A percentile compares a stretch with the other conserved stretches of the same genome.
Evolutionary conservation across 2,888 invertebrate genomes (phyloP).

Genomic region (Cephonodes hylas): DNA sequence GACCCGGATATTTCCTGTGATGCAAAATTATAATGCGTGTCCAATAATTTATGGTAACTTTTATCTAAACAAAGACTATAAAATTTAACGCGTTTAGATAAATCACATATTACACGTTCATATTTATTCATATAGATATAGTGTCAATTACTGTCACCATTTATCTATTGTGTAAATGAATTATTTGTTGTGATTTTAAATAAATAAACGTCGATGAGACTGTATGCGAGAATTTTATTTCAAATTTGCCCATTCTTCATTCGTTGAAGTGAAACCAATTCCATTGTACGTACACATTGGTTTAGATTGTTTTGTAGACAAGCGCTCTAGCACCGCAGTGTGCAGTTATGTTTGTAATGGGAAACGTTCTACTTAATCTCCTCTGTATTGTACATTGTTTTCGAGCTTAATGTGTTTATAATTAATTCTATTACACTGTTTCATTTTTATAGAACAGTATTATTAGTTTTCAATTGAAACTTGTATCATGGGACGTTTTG

Average conservation of each 20-base stretch:
- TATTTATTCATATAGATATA: constrained; percentile 33
- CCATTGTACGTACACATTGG: background rate
- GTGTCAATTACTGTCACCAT: constrained; percentile 53
- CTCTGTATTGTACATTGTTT: background rate
- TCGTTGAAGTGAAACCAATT: background rate
- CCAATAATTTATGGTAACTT: background rate
- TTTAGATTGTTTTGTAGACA: background rate
- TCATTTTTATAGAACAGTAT: background rate
- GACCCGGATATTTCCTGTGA: background rate
- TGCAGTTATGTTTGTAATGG: background rate
- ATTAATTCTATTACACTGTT: background rate
- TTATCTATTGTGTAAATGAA: constrained; percentile 39
- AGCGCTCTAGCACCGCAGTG: too few relatives aligned
- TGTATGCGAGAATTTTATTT: constrained; percentile 10
- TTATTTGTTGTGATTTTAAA: constrained; percentile 53
- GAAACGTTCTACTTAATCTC: background rate
- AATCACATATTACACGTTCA: background rate
- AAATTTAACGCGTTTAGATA: background rate
- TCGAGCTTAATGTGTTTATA: background rate
- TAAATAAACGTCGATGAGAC: constrained; percentile 26
- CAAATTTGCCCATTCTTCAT: background rate
- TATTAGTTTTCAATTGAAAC: too few relatives aligned
- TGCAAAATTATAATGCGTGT: background rate
- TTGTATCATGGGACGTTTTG: too few relatives aligned
- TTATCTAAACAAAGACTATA: background rate